Evolutionary conservation across 2,797 vertebrate species (phyloP).

Genomic region (Podarcis lilfordi): DNA sequence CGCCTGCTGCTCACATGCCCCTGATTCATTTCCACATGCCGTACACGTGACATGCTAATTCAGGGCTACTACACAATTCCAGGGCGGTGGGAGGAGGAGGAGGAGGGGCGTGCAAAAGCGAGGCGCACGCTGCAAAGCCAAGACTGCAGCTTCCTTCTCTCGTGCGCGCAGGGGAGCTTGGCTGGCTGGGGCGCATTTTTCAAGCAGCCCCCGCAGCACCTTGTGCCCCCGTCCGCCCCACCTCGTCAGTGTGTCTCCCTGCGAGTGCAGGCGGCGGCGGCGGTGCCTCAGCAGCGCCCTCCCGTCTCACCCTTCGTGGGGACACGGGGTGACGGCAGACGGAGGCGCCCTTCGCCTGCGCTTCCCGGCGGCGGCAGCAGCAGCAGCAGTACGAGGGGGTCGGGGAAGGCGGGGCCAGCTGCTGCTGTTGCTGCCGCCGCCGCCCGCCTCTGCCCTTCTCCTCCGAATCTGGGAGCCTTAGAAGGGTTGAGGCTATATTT

Average conservation of each 20-base stretch:
- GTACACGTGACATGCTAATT: conserved; percentile 78
- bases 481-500: conserved; percentile 35
- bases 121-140: not conserved
- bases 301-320: conserved; percentile 19
- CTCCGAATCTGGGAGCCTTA: not conserved
- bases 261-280: conserved; percentile 27
- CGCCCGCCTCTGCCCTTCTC: conserved; percentile 20
- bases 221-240: not conserved
- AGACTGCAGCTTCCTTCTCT: conserved; percentile 41
- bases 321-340: conserved; percentile 38
- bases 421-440: not conserved
- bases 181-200: not conserved
- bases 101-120: conserved; percentile 38
- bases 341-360: conserved; percentile 14
- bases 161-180: not conserved
- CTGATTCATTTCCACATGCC: conserved; percentile 78
- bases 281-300: not conserved
- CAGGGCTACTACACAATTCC: conserved; percentile 76
- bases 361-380: not conserved
- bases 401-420: not conserved
- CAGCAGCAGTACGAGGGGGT: conserved; percentile 33
- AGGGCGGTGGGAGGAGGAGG: conserved; percentile 61
- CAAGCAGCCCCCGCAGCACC: not conserved
- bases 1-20: conserved; percentile 66
- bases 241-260: conserved; percentile 41